Percentiles rank a stretch among this genome's conserved stretches.
These are phyloP conservation scores for Egretta garzetta DNA, from an alignment of 2,113 vertebrate species.

Conservation along the genomic window DNA sequence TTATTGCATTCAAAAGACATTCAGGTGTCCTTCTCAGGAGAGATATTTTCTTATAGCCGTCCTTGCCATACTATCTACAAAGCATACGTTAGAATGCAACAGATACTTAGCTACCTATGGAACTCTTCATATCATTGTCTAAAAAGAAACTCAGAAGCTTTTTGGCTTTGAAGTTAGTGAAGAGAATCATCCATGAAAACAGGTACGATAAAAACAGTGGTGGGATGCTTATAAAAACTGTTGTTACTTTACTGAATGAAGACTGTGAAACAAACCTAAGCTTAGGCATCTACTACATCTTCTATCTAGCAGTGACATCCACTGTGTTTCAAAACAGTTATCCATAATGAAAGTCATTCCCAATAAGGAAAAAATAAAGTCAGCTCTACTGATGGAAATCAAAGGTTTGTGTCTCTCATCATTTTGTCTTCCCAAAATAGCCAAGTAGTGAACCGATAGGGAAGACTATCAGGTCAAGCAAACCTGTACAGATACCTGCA, in stretches of 20 bases:
- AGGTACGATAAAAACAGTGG: background rate
- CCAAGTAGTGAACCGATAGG: background rate
- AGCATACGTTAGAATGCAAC: background rate
- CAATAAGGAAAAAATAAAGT: background rate
- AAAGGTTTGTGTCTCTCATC: background rate
- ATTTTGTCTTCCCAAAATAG: background rate
- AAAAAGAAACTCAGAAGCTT: background rate
- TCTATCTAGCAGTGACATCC: background rate
- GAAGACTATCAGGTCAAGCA: background rate
- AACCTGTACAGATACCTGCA: background rate
- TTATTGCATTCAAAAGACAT: background rate
- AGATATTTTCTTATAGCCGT: background rate
- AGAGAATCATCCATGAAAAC: background rate
- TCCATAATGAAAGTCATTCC: background rate
- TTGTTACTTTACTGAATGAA: background rate
- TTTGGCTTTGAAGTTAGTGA: background rate
- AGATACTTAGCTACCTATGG: background rate
- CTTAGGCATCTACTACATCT: background rate
- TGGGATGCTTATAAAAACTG: background rate
- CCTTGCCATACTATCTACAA: background rate
- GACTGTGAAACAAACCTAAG: background rate
- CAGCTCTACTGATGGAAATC: background rate
- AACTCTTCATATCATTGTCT: background rate
- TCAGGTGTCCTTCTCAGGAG: background rate
- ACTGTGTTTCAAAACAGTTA: background rate